phyloP scores from a whole-genome alignment of 2,888 invertebrate species.

The Therioaphis trifolii region DNA sequence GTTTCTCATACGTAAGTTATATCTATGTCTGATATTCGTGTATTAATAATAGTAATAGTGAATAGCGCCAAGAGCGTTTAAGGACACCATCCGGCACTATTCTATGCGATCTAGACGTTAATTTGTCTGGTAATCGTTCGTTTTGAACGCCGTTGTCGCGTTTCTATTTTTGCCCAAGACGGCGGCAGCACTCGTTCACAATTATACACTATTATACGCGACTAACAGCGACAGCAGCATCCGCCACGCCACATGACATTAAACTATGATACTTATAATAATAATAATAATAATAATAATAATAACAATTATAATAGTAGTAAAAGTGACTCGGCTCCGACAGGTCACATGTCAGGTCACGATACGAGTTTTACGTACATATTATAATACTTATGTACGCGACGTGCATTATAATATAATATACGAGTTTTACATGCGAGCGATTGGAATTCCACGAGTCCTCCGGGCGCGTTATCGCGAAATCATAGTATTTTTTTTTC shows the following conservation, averaged over 20 bases:
- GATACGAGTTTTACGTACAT: neutral
- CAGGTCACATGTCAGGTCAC: neutral
- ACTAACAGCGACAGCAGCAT: neutral
- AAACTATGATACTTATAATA: too few relatives aligned
- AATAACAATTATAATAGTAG: neutral
- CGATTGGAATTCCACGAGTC: neutral
- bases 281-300: too few relatives aligned
- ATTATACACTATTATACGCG: neutral
- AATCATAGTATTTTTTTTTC: neutral
- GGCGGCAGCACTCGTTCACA: neutral
- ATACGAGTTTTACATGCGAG: neutral
- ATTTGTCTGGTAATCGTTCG: constrained; percentile 17
- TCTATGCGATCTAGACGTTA: constrained; percentile 16
- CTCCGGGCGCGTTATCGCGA: neutral
- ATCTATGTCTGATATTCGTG: too few relatives aligned
- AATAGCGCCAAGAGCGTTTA: neutral
- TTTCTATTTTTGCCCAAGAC: constrained; percentile 40
- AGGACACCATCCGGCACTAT: neutral
- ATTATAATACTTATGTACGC: neutral
- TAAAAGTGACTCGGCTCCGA: neutral
- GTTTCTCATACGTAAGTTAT: too few relatives aligned
- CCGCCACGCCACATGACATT: neutral
- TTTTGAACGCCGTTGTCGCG: constrained; percentile 5
- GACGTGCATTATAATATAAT: neutral
- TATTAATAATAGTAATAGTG: neutral